Evolutionary conservation across 1,140 invertebrate species (phyloP).

Genomic region (Drosophila gunungcola): DNA sequence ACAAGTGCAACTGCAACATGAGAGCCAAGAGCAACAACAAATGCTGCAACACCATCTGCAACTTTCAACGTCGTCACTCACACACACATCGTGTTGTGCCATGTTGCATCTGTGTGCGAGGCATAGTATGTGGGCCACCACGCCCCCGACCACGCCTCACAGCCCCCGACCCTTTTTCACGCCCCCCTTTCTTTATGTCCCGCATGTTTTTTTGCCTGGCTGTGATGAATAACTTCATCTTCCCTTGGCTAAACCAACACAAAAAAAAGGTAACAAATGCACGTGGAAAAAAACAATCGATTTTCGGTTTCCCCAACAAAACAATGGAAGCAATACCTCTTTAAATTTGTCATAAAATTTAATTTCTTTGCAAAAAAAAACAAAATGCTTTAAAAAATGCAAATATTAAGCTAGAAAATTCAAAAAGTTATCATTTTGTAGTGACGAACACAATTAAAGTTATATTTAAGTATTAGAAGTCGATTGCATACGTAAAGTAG

Average conservation of each 20-base stretch:
- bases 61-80: conserved; percentile 50
- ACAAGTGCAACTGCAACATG: conserved; percentile 22
- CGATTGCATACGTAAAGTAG: too few species aligned
- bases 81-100: conserved; percentile 71
- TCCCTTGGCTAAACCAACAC: not conserved
- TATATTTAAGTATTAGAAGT: too few species aligned
- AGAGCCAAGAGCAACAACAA: conserved; percentile 30
- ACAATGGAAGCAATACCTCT: too few species aligned
- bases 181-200: not conserved
- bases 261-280: not conserved
- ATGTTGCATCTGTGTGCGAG: conserved; percentile 83
- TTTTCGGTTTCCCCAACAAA: too few species aligned
- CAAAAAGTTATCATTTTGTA: too few species aligned
- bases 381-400: too few species aligned
- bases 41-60: conserved; percentile 49
- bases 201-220: conserved; percentile 19
- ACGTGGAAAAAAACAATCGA: not conserved
- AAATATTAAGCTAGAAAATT: too few species aligned
- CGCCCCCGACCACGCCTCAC: not conserved
- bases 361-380: too few species aligned
- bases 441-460: too few species aligned
- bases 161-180: not conserved
- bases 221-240: not conserved
- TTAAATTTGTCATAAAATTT: too few species aligned
- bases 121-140: conserved; percentile 78